Evolutionary conservation across 2,797 vertebrate species (phyloP).

Genomic region (Macrochelys suwanniensis): DNA sequence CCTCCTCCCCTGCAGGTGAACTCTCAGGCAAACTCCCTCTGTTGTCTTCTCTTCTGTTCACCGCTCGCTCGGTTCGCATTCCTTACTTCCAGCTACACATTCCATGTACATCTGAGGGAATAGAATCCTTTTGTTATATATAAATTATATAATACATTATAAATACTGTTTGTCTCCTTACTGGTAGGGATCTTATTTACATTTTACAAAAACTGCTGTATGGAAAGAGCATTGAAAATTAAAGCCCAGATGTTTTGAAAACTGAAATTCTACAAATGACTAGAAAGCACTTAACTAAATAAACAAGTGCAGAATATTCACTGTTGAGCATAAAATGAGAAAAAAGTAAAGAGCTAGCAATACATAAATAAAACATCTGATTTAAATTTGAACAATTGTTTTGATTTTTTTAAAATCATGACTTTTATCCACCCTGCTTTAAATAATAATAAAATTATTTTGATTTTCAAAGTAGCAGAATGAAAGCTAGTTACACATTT

Average conservation of each 20-base stretch:
- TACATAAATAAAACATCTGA: neutral
- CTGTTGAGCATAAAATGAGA: neutral
- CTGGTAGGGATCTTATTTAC: slow-evolving; percentile 20
- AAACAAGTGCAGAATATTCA: neutral
- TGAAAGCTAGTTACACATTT: neutral
- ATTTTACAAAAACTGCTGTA: neutral
- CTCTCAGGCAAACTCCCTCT: too few relatives aligned
- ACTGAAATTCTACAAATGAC: neutral
- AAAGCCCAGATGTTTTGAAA: neutral
- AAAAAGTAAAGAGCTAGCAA: neutral
- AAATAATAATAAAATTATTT: neutral
- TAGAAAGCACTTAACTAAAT: neutral
- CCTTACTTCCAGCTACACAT: neutral
- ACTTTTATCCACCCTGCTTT: neutral
- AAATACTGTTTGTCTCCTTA: neutral
- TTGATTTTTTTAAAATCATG: neutral
- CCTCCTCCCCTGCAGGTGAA: too few relatives aligned
- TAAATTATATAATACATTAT: neutral
- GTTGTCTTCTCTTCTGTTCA: too few relatives aligned
- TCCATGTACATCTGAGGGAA: neutral
- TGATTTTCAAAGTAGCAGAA: neutral
- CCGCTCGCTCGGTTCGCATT: neutral
- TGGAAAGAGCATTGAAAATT: slow-evolving; percentile 8
- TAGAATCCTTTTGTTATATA: neutral
- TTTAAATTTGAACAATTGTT: neutral